Evolutionary conservation across 1,140 invertebrate species (phyloP), one percentile per base, ranked within the genome.

Genomic region (Leptopilina clavipes): DNA sequence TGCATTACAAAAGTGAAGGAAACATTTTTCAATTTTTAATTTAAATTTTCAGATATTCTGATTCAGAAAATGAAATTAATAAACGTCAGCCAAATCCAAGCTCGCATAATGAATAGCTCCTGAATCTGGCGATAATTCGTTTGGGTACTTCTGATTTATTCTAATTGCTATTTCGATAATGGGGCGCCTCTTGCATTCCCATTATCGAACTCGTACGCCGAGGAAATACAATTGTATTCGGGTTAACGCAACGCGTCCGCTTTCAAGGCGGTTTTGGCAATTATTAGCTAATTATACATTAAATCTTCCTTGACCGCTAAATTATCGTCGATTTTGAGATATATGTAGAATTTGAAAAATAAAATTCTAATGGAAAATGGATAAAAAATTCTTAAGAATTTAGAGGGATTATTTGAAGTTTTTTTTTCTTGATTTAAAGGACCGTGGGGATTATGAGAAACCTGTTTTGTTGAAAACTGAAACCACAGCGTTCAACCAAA

Each of bases 151-250:
- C 86, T 89, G 88, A 90, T 90, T 90, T 89, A 90, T 88, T 87
- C 88, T 89, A 89, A 90, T 89, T 89, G 85, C 89, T 89, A 89
- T 89, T 89, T 89, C 88, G 88, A 90, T 89, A 90, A 89, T 88
- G 86, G 85, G 83, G 78, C 84, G 77, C 81, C 86, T 85, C 84
- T 90, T 89, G 87, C 86, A 90, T 89, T 89, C 87, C 85, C 89
- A 88, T 89, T 89, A 89, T 89, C 86, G 88, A 89, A 88, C 87
- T 88, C 83, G 78, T 81, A 77, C 25, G 25, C 79, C n/a, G 81
- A 83, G 84, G n/a, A 82, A 87, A 87, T 85, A 87, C 85, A 89
- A 90, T 90, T 84, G 87, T 87, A 89, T 89, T 84, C 83, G 80
- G 88, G 85, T 90, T 89, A 90, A 88, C 84, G 84, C 76, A 82